Evolutionary conservation across 2,888 invertebrate species (phyloP), one percentile per base, ranked within the genome.

Genomic region (Dendrolimus pini): DNA sequence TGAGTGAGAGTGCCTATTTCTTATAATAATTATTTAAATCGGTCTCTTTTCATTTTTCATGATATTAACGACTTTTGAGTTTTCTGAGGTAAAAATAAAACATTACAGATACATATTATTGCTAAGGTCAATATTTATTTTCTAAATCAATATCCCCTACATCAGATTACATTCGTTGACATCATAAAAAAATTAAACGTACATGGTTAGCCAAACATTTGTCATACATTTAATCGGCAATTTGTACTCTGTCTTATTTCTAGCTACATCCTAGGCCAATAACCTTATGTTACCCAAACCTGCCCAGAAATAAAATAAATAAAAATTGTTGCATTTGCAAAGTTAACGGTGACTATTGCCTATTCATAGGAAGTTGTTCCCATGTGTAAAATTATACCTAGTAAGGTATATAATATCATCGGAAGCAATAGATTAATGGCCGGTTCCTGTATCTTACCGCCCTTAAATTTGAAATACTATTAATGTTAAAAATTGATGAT

Each of bases 131-230:
- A 87, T 90, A 91, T 91, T 91, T 91, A 90, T 89, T 89, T 88
- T 85, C 88, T 89, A 83, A 76, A 84, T 87, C 80, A 85, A 84
- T 89, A 89, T 86, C 84, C 73, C 87, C 91, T 91, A 91, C 89
- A 74, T 86, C 91, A 88, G 91, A 91, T 91, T 91, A 91, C 89
- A 91, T 91, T 91, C 91, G 91, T 91, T 91, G 91, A 91, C 90
- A 85, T 82, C 82, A 80, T 87, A 83, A 81, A 82, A 88, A 84
- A 53, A 56, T 85, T 84, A 86, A 86, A 85, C 82, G 82, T 85
- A 88, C 47, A 47, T 12, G 85, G 85, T 86, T 89, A 91, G 89
- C 88, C 86, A 89, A 87, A 88, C 80, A 75, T 75, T 78, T 78
- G 61, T 82, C 82, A 85, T 83, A 85, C 82, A 83, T 78, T 83